Evolutionary conservation across 30 jellyfish, hydroid and myxozoan species (phyloP), one percentile per base, ranked within the genome.

Genomic region (Catostylus mosaicus): DNA sequence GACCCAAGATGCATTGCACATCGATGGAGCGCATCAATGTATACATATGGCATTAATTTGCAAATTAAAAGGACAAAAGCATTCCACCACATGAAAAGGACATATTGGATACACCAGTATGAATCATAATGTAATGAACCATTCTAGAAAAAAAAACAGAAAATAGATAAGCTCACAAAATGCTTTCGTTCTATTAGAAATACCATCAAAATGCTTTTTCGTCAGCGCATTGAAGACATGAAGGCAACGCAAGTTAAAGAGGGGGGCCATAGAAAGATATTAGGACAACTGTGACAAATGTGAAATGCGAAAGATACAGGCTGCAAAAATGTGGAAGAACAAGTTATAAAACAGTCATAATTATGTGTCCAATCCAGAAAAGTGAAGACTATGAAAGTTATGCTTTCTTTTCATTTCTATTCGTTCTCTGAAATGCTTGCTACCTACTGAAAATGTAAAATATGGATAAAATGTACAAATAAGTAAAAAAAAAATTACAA

Each of bases 1-100:
- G 91, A 84, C 34, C 99, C 99, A 59, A 94, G 99, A 59, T 94
- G 99, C 67, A 78, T 48, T 19, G 99, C 99, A 40, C 99, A 94
- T 45, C 96, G 93, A 77, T 94, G 97, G 24, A 94, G 85, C 22
- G 97, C 99, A 73, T 94, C 97, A 48, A 94, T 86, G 75, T 94
- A 94, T 40, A 83, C 69, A 75, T 79, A 88, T 22, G 99, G 99
- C 85, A 94, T 88, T n/a, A 94, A 77, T 26, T 88, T 88, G 67
- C 78, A 64, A 56, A 94, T 65, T 8, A 94, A 62, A 29, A 94
- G 78, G 12, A 94, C 91, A 61, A 94, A 94, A 20, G 96, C 29
- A 61, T 81, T 94, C 85, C 87, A 64, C 97, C 97, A 94, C 2
- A 94, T 88, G 66, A 85, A 87, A 18, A 94, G 65, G n/a, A 87